Conservation (phyloP, 2,888 invertebrate species). For the Phasia obesa region DNA sequence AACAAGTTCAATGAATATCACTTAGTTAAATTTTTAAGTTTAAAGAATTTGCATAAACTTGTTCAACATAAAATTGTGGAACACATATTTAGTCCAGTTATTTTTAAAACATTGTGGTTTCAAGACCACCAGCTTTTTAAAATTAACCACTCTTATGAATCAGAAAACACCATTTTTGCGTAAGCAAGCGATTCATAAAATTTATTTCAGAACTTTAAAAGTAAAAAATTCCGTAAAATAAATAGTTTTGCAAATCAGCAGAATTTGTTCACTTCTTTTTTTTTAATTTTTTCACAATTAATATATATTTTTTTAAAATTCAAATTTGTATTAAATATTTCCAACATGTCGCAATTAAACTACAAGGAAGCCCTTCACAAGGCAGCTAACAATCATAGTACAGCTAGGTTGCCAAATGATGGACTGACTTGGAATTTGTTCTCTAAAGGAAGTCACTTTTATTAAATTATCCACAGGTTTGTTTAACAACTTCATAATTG, state of each 20-base stretch:
- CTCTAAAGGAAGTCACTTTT: constrained; percentile 5
- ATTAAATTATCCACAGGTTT: constrained; percentile 27
- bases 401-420: constrained; percentile 82
- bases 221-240: neutral
- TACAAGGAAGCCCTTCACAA: constrained; percentile 83
- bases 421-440: constrained; percentile 79
- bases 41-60: no score
- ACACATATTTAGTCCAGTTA: neutral
- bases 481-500: constrained; percentile 16
- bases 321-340: neutral
- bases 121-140: neutral
- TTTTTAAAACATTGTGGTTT: constrained; percentile 14
- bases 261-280: neutral
- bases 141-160: constrained; percentile 14
- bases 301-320: neutral
- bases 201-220: neutral
- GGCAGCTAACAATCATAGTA: constrained; percentile 81
- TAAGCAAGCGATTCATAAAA: neutral
- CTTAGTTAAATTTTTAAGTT: no score
- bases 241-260: neutral
- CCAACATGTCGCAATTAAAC: constrained; percentile 73
- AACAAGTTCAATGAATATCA: no score
- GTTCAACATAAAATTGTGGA: neutral
- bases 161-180: neutral
- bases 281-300: neutral